phyloP scores from a whole-genome alignment of 37 sponge, comb jelly and placozoan species.

The Ianthella basta region DNA sequence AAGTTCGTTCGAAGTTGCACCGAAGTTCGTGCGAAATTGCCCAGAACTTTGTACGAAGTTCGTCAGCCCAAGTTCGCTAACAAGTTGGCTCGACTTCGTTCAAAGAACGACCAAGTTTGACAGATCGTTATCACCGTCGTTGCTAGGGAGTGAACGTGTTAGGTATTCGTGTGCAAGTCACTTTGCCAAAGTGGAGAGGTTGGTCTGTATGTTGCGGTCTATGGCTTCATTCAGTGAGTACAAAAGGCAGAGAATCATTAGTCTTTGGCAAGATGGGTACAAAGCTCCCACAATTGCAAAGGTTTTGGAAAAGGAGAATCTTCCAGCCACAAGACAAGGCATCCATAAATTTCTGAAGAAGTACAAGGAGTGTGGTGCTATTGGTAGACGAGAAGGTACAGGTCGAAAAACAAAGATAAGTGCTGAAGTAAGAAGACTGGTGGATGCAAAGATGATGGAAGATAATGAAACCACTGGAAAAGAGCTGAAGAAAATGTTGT shows the following conservation, averaged over 20 bases:
- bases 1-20: background rate
- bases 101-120: too few relatives aligned
- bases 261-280: slow-evolving; percentile 29
- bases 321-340: slow-evolving; percentile 30
- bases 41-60: slow-evolving; percentile 17
- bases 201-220: background rate
- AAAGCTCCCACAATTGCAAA: slow-evolving; percentile 25
- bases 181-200: too few relatives aligned
- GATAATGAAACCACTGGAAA: slow-evolving; percentile 16
- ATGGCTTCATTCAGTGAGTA: slow-evolving; percentile 19
- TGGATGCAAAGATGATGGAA: slow-evolving; percentile 11
- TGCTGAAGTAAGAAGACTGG: background rate
- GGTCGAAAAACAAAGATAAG: slow-evolving; percentile 13
- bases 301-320: slow-evolving; percentile 4
- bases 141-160: too few relatives aligned
- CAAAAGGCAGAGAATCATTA: slow-evolving; percentile 22
- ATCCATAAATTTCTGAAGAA: slow-evolving; percentile 22
- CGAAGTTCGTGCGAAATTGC: background rate
- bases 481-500: slow-evolving; percentile 21
- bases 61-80: background rate
- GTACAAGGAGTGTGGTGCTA: slow-evolving; percentile 14
- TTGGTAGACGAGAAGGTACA: slow-evolving; percentile 29
- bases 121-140: too few relatives aligned
- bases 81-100: slow-evolving; percentile 10
- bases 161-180: too few relatives aligned